Evolutionary conservation across 2,797 vertebrate species (phyloP).

Genomic region (Myiothlypis chrysogaster): DNA sequence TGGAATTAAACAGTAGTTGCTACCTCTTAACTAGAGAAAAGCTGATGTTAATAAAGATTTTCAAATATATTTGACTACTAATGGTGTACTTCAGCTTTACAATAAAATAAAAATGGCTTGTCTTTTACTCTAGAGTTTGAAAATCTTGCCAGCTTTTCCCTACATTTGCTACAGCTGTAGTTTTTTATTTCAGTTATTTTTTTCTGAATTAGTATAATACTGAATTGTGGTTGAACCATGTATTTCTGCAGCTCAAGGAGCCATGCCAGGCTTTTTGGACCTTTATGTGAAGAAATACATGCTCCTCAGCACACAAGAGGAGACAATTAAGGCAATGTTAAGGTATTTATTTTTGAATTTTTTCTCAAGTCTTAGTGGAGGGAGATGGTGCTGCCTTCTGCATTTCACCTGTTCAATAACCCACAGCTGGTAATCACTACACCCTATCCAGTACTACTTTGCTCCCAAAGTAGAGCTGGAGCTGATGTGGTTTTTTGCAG

Average conservation of each 20-base stretch:
- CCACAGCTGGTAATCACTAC: not conserved
- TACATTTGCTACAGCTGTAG: not conserved
- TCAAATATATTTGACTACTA: not conserved
- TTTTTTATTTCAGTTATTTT: not conserved
- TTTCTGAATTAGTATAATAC: not conserved
- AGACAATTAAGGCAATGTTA: rapidly evolving
- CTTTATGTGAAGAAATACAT: not conserved
- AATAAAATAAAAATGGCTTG: not conserved
- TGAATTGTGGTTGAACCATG: not conserved
- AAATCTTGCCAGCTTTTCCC: not conserved
- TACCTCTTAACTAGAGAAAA: not conserved
- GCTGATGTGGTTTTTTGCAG: not conserved
- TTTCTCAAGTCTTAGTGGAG: not conserved
- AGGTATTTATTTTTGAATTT: not conserved
- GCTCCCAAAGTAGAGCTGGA: not conserved
- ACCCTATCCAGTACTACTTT: not conserved
- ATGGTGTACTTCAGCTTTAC: not conserved
- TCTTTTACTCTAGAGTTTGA: not conserved
- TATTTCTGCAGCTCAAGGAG: not conserved
- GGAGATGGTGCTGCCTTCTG: not conserved
- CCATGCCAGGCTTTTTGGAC: not conserved
- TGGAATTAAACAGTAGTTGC: constrained; percentile 8
- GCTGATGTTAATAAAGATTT: not conserved
- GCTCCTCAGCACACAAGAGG: not conserved
- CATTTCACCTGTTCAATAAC: not conserved